phyloP scores from a whole-genome alignment of 2,113 vertebrate species.

The Apus apus region DNA sequence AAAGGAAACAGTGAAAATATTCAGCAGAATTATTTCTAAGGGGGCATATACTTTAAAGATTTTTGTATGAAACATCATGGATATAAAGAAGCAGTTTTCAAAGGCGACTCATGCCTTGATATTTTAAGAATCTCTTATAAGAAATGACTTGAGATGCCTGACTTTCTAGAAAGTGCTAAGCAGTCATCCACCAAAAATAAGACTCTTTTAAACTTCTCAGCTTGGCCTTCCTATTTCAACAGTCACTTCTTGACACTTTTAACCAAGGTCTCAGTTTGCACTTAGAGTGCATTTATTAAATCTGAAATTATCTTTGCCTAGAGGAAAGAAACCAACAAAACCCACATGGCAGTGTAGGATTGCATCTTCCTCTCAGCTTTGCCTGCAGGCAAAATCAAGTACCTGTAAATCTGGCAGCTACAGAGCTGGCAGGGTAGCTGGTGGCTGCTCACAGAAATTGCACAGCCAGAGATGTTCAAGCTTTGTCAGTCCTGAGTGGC shows the following conservation, averaged over 20 bases:
- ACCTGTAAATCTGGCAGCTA: not conserved
- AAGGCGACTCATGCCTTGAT: conserved; percentile 20
- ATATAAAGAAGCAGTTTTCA: conserved; percentile 52
- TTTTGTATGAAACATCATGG: conserved; percentile 35
- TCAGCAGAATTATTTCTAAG: conserved; percentile 31
- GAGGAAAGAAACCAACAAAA: not conserved
- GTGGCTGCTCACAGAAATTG: not conserved
- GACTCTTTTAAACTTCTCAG: not conserved
- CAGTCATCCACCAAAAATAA: not conserved
- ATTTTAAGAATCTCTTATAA: conserved; percentile 46
- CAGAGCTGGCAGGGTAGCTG: not conserved
- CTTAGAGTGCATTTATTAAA: not conserved
- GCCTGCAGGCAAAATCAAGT: not conserved
- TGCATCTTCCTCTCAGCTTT: not conserved
- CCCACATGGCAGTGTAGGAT: not conserved
- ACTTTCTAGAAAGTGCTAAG: conserved; percentile 35
- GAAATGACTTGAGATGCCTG: not conserved
- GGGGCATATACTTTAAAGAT: conserved; percentile 7
- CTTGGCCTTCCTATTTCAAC: not conserved
- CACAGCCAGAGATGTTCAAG: not conserved
- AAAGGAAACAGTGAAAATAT: conserved; percentile 16
- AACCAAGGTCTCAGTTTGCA: not conserved
- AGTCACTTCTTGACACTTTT: not conserved
- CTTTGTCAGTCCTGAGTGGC: not conserved
- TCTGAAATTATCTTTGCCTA: not conserved